Evolutionary conservation across 1,140 invertebrate species (phyloP), one percentile per base, ranked within the genome.

Genomic region (Rhopalosiphum maidis): DNA sequence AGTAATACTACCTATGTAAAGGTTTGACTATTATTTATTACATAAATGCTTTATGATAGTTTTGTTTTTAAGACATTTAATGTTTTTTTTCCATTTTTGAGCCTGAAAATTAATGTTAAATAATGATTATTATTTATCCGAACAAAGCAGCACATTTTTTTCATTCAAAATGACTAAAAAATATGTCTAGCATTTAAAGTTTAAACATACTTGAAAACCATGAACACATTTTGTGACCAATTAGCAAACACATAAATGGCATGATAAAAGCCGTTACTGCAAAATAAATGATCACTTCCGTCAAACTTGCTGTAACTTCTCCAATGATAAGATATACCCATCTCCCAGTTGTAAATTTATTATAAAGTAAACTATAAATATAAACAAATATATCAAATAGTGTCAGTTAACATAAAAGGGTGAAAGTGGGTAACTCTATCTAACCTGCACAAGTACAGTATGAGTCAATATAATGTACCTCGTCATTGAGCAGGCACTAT

Each of bases 301-400:
- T 48, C 30, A 86, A 25, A 55, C 60, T 93, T 2, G 30, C 22
- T 21, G 85, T 43, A 7, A 92, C 46, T 35, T 94, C 93, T 21
- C 55, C 93, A 18, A 94, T 93, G 37, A 94, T 77, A 51, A 90
- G 51, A 93, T 94, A 94, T 30, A 90, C 43, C 94, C 94, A 93
- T 54, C 51, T 54, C 77, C 93, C 90, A 86, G 87, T 77, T 7
- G 55, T 93, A 48, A 46, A 93, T 87, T 91, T 48, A 77, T 48
- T 46, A 41, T 93, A 90, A 82, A 93, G 60, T 77, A 94, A 92
- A 77, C 91, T 94, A 60, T 2, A 93, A 68, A 9, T 37, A 60
- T 23, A 88, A 88, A 88, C 43, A 48, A 30, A 51, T n/a, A 18
- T 23, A 41, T 0, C 2, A 86, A 15, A 0, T 25, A 60, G 23